Evolutionary conservation across 37 sponge, comb jelly and placozoan species (phyloP), one percentile per base, ranked within the genome.

Genomic region (Cliona cf. orientalis): DNA sequence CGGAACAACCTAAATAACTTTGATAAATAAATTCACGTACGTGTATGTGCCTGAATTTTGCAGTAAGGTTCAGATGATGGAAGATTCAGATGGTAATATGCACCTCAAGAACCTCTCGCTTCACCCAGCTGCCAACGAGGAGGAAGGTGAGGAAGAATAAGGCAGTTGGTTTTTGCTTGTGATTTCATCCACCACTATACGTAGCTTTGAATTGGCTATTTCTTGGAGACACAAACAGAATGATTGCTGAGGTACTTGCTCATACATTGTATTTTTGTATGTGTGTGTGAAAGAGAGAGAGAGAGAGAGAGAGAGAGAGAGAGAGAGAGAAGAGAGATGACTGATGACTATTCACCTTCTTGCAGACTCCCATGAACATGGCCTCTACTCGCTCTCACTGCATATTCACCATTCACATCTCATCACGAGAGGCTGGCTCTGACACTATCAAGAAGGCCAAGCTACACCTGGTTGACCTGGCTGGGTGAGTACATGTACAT

Each of bases 371-470:
- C 0, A 99, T 99, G 99, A 99, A 99, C 81, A 93, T 94, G 96
- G 97, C 99, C 38, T 99, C 99, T 55, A 99, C 99, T 42, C 84
- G 99, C 45, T 99, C 99, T 28, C 99, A 99, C 89, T 99, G 99
- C 55, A 96, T 99, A 45, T 99, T 99, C 81, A 99, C 99, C 34
- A 79, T 99, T 26, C 90, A 99, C 76, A 79, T 99, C 41, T 76
- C 91, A 38, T 67, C 82, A 22, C 74, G 97, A 74, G 92, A 97
- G 81, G 72, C 95, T 57, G 92, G 97, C 3, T 85, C 93, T 4
- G 82, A 91, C 66, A 86, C 82, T 29, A 84, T 99, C 23, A 60
- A 82, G 44, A 88, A 76, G 31, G 76, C 93, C 33, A 99, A 99
- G 64, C 89, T 99, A 9, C 99, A 99, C 53, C 88, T 99, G 26